phyloP scores from a whole-genome alignment of 2,797 vertebrate genomes.

The Schizopygopsis pylzovi region DNA sequence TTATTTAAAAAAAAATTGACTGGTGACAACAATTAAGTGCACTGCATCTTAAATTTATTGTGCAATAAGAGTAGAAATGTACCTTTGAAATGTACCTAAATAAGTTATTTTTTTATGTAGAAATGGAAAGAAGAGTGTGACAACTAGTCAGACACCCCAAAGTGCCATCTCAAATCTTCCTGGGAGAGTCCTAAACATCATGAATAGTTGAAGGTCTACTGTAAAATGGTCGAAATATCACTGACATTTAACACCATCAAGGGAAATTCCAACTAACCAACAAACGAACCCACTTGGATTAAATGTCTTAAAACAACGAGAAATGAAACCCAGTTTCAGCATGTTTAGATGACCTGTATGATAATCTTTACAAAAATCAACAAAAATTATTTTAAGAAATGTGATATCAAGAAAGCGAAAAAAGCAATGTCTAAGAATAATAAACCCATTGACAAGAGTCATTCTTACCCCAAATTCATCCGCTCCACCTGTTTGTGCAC shows the following conservation, averaged over 20 bases:
- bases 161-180: slow-evolving; percentile 1
- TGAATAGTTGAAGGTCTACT: neutral
- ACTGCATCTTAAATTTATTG: neutral
- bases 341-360: neutral
- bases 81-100: neutral
- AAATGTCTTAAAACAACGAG: neutral
- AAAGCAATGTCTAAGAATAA: slow-evolving; percentile 13
- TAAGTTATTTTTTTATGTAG: neutral
- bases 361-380: slow-evolving; percentile 4
- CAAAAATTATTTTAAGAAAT: neutral
- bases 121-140: neutral
- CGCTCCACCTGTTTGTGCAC: slow-evolving; percentile 82
- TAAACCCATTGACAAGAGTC: neutral
- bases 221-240: slow-evolving; percentile 3
- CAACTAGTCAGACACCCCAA: neutral
- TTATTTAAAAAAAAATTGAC: neutral
- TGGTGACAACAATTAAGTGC: neutral
- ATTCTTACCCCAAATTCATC: slow-evolving; percentile 88
- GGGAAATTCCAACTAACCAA: slow-evolving; percentile 30
- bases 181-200: neutral
- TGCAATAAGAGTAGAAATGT: neutral
- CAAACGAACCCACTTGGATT: slow-evolving; percentile 2
- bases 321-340: neutral
- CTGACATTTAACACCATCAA: slow-evolving; percentile 14
- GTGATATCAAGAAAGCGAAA: slow-evolving; percentile 4